Evolutionary conservation across 2,113 vertebrate species (phyloP).

Genomic region (Proteles cristata): DNA sequence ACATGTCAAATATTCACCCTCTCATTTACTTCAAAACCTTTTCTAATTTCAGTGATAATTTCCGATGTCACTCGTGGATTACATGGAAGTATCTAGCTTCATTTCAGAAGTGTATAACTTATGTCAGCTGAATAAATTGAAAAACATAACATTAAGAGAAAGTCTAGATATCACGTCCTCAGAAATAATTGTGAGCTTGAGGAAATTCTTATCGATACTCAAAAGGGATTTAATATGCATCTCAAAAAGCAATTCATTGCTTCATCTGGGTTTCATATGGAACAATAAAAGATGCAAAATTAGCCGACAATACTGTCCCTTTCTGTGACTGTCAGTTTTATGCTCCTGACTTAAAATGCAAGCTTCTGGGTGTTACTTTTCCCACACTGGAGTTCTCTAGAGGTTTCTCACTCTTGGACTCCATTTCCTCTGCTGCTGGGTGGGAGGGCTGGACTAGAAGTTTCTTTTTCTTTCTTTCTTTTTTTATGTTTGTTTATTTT

Average conservation of each 20-base stretch:
- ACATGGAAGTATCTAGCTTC: background rate
- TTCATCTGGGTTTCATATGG: background rate
- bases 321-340: background rate
- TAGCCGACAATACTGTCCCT: background rate
- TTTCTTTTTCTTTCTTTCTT: no score
- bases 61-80: background rate
- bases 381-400: rapidly evolving
- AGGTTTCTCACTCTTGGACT: background rate
- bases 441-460: background rate
- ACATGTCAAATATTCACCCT: background rate
- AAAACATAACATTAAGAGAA: background rate
- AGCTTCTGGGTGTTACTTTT: background rate
- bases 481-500: no score
- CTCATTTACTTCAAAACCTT: background rate
- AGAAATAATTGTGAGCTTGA: background rate
- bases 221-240: background rate
- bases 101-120: background rate
- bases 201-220: background rate
- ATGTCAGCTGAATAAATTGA: background rate
- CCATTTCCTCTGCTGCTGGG: background rate
- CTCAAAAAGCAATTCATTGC: background rate
- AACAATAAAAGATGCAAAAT: background rate
- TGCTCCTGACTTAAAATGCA: background rate
- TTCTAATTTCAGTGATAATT: background rate
- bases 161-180: background rate